These are phyloP conservation scores for Nebria salina DNA, from an alignment of 2,888 invertebrate genomes.

Conservation along the genomic window DNA sequence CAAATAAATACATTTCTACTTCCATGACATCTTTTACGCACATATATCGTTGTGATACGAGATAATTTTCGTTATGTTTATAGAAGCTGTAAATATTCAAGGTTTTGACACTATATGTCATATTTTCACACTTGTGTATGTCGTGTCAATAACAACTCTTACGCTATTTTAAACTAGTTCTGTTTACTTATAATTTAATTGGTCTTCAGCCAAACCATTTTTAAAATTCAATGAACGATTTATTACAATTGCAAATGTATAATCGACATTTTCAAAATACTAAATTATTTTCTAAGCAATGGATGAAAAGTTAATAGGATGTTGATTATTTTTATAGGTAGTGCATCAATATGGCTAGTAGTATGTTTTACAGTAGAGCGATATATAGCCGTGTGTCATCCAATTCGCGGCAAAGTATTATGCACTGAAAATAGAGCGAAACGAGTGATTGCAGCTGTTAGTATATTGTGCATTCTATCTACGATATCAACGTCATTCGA, in stretches of 20 bases:
- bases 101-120: too few species aligned
- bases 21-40: too few species aligned
- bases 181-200: slow-evolving; percentile 2
- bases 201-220: slow-evolving; percentile 2
- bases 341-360: slow-evolving; percentile 78
- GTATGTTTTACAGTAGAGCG: slow-evolving; percentile 80
- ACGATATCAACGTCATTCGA: slow-evolving; percentile 76
- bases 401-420: slow-evolving; percentile 74
- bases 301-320: not conserved
- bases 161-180: not conserved
- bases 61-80: too few species aligned
- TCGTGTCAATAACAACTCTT: too few species aligned
- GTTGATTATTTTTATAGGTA: slow-evolving; percentile 60
- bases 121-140: too few species aligned
- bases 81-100: too few species aligned
- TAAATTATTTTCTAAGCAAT: not conserved
- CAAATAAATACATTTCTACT: too few species aligned
- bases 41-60: too few species aligned
- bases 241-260: too few species aligned
- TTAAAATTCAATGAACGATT: too few species aligned
- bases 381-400: slow-evolving; percentile 80
- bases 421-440: slow-evolving; percentile 78
- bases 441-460: slow-evolving; percentile 69
- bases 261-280: too few species aligned
- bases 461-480: slow-evolving; percentile 69